phyloP scores from a whole-genome alignment of 2,113 vertebrate species.

The Microcebus ravelobensis region DNA sequence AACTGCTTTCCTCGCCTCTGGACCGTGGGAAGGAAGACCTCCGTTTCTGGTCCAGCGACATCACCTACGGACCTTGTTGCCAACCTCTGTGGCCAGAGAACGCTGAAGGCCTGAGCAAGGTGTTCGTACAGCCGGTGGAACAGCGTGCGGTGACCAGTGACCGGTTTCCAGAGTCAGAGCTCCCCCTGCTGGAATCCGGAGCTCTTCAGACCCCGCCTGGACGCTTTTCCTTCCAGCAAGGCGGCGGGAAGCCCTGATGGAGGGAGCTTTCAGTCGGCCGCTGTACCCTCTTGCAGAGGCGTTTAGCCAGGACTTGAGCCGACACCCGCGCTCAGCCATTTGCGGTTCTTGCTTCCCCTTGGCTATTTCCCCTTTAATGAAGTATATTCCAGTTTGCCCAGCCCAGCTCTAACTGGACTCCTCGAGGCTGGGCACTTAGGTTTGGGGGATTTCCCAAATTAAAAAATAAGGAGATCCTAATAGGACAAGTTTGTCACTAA shows the following conservation, averaged over 20 bases:
- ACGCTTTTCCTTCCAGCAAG: neutral
- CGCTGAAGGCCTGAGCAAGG: neutral
- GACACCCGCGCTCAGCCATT: neutral
- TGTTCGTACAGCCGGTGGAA: neutral
- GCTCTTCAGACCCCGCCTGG: neutral
- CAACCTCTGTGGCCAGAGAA: neutral
- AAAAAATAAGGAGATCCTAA: neutral
- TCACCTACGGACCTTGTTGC: constrained; percentile 18
- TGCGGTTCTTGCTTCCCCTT: neutral
- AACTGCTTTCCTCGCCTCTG: constrained; percentile 44
- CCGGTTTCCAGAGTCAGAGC: constrained; percentile 85
- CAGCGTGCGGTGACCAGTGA: neutral
- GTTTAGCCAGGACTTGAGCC: neutral
- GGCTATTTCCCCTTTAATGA: neutral
- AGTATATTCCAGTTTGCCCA: neutral
- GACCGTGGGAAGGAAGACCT: neutral
- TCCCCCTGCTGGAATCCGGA: constrained; percentile 84
- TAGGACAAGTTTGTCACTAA: neutral
- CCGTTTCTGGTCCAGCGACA: constrained; percentile 46
- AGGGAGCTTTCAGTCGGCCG: neutral
- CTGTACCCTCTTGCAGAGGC: neutral
- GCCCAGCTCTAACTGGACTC: neutral
- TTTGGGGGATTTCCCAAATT: constrained; percentile 22
- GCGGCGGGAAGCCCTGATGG: too few species aligned
- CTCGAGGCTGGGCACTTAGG: neutral